A percentile compares a stretch with the other conserved stretches of the same genome.
Evolutionary conservation across 2,888 invertebrate species (phyloP).

Genomic region (Cistogaster globosa): DNA sequence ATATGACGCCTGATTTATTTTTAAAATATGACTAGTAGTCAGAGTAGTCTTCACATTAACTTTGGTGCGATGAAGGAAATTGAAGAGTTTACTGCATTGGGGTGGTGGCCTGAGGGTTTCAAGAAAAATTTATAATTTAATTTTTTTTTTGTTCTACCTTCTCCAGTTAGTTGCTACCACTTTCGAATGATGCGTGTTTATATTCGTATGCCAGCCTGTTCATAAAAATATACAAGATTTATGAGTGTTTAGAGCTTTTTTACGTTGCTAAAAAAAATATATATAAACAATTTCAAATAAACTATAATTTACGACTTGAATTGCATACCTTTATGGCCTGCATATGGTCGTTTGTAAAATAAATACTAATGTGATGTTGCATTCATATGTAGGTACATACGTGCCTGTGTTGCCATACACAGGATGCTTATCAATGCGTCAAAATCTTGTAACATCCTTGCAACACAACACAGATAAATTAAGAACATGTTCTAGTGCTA

Average conservation of each 20-base stretch:
- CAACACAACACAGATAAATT: slow-evolving; percentile 45
- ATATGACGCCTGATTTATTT: slow-evolving; percentile 64
- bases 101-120: slow-evolving; percentile 39
- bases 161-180: slow-evolving; percentile 17
- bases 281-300: slow-evolving; percentile 43
- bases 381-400: background rate
- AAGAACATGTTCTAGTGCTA: slow-evolving; percentile 21
- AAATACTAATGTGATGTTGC: background rate
- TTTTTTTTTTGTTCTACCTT: slow-evolving; percentile 1
- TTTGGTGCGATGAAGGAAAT: background rate
- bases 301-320: slow-evolving; percentile 67
- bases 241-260: slow-evolving; percentile 53
- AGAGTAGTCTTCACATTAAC: slow-evolving; percentile 27
- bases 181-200: slow-evolving; percentile 42
- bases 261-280: too few relatives aligned
- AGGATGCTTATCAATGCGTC: slow-evolving; percentile 68
- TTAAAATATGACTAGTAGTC: slow-evolving; percentile 26
- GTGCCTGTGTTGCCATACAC: slow-evolving; percentile 13
- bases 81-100: background rate
- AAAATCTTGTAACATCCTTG: slow-evolving; percentile 66
- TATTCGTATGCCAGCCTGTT: slow-evolving; percentile 25
- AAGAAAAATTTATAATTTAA: slow-evolving; percentile 30
- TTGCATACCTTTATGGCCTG: slow-evolving; percentile 66
- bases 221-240: slow-evolving; percentile 55
- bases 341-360: slow-evolving; percentile 19